phyloP scores from a whole-genome alignment of 2,113 vertebrate species.

The Elaphurus davidianus region DNA sequence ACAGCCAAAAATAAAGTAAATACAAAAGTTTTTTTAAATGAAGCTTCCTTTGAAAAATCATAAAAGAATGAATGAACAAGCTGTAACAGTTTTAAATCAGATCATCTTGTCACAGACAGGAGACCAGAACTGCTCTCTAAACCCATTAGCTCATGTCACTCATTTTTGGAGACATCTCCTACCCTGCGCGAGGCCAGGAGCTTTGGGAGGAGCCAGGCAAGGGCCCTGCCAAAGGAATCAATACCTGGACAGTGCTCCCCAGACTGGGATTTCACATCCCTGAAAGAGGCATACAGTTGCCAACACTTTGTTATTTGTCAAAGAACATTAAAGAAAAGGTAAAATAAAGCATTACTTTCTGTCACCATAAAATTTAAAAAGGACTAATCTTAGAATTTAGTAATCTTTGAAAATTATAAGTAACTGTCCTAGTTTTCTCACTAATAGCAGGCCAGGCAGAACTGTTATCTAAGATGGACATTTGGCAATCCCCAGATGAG shows the following conservation, averaged over 20 bases:
- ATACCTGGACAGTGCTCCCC: neutral
- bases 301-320: neutral
- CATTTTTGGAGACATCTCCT: neutral
- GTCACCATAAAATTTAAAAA: constrained; percentile 13
- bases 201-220: neutral
- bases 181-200: neutral
- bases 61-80: neutral
- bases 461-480: neutral
- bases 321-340: constrained; percentile 34
- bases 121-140: constrained; percentile 8
- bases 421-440: neutral
- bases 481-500: neutral
- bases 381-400: neutral
- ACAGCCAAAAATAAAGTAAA: neutral
- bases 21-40: fast-evolving
- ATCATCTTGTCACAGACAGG: neutral
- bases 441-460: neutral
- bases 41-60: constrained; percentile 16
- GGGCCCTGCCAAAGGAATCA: neutral
- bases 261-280: neutral
- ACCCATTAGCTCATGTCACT: constrained; percentile 14
- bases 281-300: neutral
- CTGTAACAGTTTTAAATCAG: neutral
- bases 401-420: neutral
- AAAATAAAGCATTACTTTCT: neutral